Base-by-base conservation (phyloP, 2,888 invertebrate genomes). In the Oxytorus armatus region DNA sequence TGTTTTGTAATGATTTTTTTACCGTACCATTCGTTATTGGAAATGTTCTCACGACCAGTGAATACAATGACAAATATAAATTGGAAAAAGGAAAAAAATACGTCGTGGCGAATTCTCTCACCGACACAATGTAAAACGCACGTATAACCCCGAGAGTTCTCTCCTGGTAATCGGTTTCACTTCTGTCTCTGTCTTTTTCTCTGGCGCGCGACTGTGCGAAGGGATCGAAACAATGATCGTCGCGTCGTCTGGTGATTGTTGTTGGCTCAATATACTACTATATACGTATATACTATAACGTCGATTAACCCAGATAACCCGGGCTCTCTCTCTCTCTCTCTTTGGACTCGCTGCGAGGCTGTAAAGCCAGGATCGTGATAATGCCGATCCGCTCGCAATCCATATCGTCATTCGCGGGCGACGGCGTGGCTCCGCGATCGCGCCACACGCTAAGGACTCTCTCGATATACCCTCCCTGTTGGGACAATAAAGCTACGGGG, bases 271-370 rank as follows among this genome's bases (percentile, higher is more conserved):
- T 59, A 4, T 72, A 39, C 39, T 7, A 1, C 29, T 25, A 47
- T 39, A 39, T 16, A 44, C 47, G 55, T 42, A 68, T 55, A 25
- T 25, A 75, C 47, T 80, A 77, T 82, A 73, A 86, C 84, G 86
- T 86, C 86, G 86, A 88, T 88, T 87, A 86, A 88, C 85, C 87
- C 84, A 84, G 86, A 86, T 87, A 88, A 88, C 85, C 86, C 82
- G 81, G 68, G 47, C 33, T 78, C 82, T 84, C 80, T 44, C 42
- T 57, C 29, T 33, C 29, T 36, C 42, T 42, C 21, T 21, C 16
- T 73, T 42, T 59, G 39, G 55, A 63, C 51, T 36, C 49, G 36
- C 18, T 61, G 79, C 63, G 66, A 23, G 61, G 47, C 53, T 53
- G 69, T 69, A 69, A 74, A 74, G 68, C 68, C 79, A 76, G 79